These are phyloP conservation scores for Epistrophe grossulariae DNA, from an alignment of 2,888 invertebrate species.

Conservation along the genomic window DNA sequence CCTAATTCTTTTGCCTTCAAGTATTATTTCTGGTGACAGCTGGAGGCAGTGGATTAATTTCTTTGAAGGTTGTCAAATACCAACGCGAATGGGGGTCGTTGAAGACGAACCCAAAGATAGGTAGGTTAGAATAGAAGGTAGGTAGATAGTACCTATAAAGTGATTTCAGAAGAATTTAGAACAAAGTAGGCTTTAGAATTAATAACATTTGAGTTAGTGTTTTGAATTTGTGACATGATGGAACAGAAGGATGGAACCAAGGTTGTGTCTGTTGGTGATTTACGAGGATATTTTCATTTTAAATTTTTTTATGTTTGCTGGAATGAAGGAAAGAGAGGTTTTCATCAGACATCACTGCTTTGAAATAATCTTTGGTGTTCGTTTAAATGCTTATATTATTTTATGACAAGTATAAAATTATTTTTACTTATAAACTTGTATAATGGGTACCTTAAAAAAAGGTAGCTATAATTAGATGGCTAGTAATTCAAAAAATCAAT, in stretches of 20 bases:
- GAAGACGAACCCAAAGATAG: background rate
- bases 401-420: background rate
- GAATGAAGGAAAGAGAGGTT: background rate
- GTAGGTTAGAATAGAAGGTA: no score
- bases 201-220: constrained; percentile 59
- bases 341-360: constrained; percentile 12
- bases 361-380: constrained; percentile 28
- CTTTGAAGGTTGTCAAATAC: constrained; percentile 48
- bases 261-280: no score
- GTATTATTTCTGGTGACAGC: background rate
- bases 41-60: constrained; percentile 47
- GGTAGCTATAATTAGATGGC: no score
- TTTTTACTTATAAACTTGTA: background rate
- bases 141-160: background rate
- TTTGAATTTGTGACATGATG: constrained; percentile 45
- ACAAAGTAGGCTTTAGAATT: constrained; percentile 44
- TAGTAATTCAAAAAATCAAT: no score
- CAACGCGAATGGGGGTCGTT: background rate
- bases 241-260: no score
- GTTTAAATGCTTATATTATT: background rate
- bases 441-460: background rate
- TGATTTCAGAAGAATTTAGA: background rate
- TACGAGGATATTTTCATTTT: constrained; percentile 30
- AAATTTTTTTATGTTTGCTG: background rate
- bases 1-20: constrained; percentile 19